Conservation (phyloP, 23 tunicate species). For the Aplidium turbinatum region DNA sequence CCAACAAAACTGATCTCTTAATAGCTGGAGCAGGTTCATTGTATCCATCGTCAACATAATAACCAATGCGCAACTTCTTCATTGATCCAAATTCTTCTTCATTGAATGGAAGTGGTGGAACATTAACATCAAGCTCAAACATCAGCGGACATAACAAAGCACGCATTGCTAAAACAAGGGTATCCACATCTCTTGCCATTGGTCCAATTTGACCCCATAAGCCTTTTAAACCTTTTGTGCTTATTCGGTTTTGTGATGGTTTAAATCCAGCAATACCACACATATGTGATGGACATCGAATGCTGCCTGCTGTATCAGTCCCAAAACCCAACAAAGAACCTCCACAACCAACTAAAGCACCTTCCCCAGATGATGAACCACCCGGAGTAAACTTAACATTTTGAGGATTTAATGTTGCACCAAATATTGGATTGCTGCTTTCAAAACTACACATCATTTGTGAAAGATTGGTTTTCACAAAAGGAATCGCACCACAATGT, state of each 20-base stretch:
- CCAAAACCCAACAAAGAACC: slow-evolving; percentile 68
- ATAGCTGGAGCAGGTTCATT: slow-evolving; percentile 66
- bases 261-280: slow-evolving; percentile 73
- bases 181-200: slow-evolving; percentile 52
- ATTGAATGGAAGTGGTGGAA: slow-evolving; percentile 44
- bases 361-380: slow-evolving; percentile 72
- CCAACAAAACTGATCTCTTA: slow-evolving; percentile 40
- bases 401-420: slow-evolving; percentile 49
- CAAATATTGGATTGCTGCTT: slow-evolving; percentile 69
- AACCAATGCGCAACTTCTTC: slow-evolving; percentile 54
- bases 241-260: slow-evolving; percentile 53
- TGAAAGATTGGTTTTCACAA: slow-evolving; percentile 67
- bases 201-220: slow-evolving; percentile 37
- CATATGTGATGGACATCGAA: slow-evolving; percentile 57
- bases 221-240: slow-evolving; percentile 26
- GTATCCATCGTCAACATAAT: slow-evolving; percentile 55
- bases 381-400: slow-evolving; percentile 59
- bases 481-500: slow-evolving; percentile 77
- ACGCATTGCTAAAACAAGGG: slow-evolving; percentile 36
- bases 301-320: slow-evolving; percentile 74
- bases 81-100: slow-evolving; percentile 32
- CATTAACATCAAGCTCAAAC: slow-evolving; percentile 40
- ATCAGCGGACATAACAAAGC: slow-evolving; percentile 46
- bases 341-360: slow-evolving; percentile 50
- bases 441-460: slow-evolving; percentile 64